These are phyloP conservation scores for Chrosomus eos DNA, from an alignment of 2,797 vertebrate species.

Conservation along the genomic window DNA sequence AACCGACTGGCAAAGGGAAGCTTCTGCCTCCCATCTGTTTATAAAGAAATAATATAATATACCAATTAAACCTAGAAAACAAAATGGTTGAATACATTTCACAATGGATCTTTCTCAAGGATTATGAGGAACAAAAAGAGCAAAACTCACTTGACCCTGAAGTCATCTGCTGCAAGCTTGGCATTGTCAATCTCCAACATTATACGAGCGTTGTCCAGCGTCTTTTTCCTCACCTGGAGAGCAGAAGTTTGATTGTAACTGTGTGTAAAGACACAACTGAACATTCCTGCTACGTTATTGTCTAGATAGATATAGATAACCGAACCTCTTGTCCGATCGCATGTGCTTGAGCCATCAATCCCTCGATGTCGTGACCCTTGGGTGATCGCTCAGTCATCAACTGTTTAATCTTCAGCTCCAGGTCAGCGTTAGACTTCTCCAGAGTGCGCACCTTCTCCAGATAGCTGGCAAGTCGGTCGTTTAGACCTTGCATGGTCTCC, in stretches of 20 bases:
- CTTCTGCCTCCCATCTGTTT: slow-evolving; percentile 80
- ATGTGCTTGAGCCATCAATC: slow-evolving; percentile 79
- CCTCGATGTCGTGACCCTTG: slow-evolving; percentile 77
- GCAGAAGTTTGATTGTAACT: background rate
- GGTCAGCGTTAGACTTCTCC: slow-evolving; percentile 80
- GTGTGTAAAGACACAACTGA: background rate
- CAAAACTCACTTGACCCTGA: slow-evolving; percentile 81
- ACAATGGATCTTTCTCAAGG: background rate
- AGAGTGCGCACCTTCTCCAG: slow-evolving; percentile 80
- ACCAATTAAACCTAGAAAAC: background rate
- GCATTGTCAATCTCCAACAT: slow-evolving; percentile 85
- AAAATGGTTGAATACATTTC: background rate
- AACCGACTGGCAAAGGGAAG: slow-evolving; percentile 78
- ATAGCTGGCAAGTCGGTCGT: slow-evolving; percentile 80
- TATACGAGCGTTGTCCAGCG: slow-evolving; percentile 79
- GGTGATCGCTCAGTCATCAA: slow-evolving; percentile 76
- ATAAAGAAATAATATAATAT: background rate
- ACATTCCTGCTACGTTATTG: background rate
- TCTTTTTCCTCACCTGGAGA: slow-evolving; percentile 76
- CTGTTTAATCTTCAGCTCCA: slow-evolving; percentile 82
- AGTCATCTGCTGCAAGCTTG: slow-evolving; percentile 83
- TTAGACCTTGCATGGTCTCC: slow-evolving; percentile 82
- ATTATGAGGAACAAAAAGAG: slow-evolving; percentile 6
- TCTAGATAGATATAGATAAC: too few relatives aligned
- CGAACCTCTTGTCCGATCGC: slow-evolving; percentile 80